Conservation (phyloP, 2,888 invertebrate genomes). For the Aplocera efformata region DNA sequence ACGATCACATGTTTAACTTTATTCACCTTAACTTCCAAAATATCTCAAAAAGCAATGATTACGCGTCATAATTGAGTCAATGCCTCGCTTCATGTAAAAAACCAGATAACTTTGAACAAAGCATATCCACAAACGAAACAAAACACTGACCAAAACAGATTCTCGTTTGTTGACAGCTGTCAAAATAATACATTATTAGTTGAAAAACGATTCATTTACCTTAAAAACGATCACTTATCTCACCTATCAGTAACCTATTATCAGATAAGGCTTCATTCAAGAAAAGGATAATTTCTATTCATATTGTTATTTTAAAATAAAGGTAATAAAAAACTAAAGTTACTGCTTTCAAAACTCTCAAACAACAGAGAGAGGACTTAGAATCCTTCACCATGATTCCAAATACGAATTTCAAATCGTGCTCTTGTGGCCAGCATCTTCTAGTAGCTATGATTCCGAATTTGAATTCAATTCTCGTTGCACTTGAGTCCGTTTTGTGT, state of each 20-base stretch:
- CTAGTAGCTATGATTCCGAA: conserved; percentile 33
- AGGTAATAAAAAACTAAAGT: conserved; percentile 59
- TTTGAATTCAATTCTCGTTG: conserved; percentile 53
- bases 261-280: conserved; percentile 43
- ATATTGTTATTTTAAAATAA: conserved; percentile 65
- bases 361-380: conserved; percentile 71
- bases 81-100: conserved; percentile 14
- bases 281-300: conserved; percentile 45
- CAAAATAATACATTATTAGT: conserved; percentile 32
- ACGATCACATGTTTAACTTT: too few species aligned
- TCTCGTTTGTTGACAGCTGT: conserved; percentile 15
- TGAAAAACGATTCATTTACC: conserved; percentile 35
- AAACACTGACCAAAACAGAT: conserved; percentile 29
- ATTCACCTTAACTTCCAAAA: background rate
- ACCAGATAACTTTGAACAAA: conserved; percentile 21
- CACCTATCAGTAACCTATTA: conserved; percentile 24
- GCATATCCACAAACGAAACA: conserved; percentile 9
- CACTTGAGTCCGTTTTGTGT: conserved; percentile 52
- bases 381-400: conserved; percentile 73
- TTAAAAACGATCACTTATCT: too few species aligned
- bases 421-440: conserved; percentile 63
- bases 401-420: conserved; percentile 78
- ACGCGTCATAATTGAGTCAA: conserved; percentile 15
- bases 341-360: conserved; percentile 70
- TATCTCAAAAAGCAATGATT: conserved; percentile 14